A percentile compares a stretch with the other conserved stretches of the same genome.
Conservation (phyloP, 2,888 invertebrate species). For the Dexiosoma caninum region DNA sequence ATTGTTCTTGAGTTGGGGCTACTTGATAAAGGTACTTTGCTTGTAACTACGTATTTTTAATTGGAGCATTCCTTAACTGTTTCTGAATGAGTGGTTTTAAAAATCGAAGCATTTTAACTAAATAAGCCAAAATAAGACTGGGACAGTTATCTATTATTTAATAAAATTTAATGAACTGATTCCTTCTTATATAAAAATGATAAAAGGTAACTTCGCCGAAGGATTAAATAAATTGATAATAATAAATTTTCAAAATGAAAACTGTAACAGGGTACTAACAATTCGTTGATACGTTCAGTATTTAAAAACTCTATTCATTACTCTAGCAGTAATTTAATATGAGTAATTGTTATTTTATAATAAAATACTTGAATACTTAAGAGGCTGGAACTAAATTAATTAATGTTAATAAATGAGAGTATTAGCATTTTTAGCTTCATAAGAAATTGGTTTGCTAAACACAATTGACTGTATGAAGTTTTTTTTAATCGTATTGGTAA, state of each 20-base stretch:
- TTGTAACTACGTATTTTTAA: too few species aligned
- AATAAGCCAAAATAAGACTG: too few species aligned
- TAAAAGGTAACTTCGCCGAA: too few species aligned
- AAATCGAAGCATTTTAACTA: too few species aligned
- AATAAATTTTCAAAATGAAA: too few species aligned
- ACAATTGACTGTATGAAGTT: background rate
- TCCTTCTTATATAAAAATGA: too few species aligned
- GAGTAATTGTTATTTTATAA: conserved; percentile 34
- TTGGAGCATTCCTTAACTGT: background rate
- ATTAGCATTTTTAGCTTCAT: background rate
- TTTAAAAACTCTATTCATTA: background rate
- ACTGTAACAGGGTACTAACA: background rate
- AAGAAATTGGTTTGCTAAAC: background rate
- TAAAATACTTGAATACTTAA: conserved; percentile 36
- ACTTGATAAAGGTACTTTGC: too few species aligned
- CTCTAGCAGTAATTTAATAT: background rate
- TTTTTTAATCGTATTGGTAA: too few species aligned
- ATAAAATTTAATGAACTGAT: background rate
- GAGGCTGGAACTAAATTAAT: conserved; percentile 35
- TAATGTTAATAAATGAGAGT: background rate
- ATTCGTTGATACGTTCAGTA: background rate
- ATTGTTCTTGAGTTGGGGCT: too few species aligned
- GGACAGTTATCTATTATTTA: too few species aligned
- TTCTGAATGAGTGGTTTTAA: too few species aligned
- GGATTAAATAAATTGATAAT: too few species aligned